Percentiles rank a stretch among this genome's conserved stretches.
Evolutionary conservation across 92 coral and sea anemone genomes (phyloP).

Genomic region (Meandrina meandrites): DNA sequence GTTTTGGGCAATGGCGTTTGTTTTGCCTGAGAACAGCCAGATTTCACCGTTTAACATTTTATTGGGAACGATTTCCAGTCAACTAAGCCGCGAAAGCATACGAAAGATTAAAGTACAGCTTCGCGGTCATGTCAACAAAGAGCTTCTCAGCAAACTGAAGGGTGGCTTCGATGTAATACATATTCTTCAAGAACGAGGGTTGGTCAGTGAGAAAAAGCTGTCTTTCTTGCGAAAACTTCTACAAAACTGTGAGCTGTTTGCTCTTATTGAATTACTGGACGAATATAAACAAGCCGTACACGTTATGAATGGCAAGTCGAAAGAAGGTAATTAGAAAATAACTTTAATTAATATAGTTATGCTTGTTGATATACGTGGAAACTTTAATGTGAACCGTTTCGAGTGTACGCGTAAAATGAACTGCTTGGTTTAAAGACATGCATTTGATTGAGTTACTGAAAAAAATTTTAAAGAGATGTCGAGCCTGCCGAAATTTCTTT

Average conservation of each 20-base stretch:
- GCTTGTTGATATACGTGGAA: neutral
- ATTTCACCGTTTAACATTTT: constrained; percentile 71
- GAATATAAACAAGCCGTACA: constrained; percentile 62
- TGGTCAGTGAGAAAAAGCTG: constrained; percentile 76
- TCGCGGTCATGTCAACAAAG: constrained; percentile 89
- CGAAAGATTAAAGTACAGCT: constrained; percentile 74
- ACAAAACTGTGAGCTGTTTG: constrained; percentile 58
- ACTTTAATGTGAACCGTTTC: neutral
- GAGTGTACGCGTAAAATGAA: neutral
- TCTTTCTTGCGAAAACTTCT: constrained; percentile 81
- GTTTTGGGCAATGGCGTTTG: constrained; percentile 40
- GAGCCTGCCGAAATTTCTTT: too few species aligned
- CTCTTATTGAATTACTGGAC: constrained; percentile 71
- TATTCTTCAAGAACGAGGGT: constrained; percentile 77
- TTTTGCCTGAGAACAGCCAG: neutral
- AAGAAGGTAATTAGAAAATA: constrained; percentile 20
- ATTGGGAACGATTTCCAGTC: constrained; percentile 77
- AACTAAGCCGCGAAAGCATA: constrained; percentile 62
- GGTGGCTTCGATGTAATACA: constrained; percentile 69
- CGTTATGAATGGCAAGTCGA: constrained; percentile 32
- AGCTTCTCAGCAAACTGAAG: constrained; percentile 61
- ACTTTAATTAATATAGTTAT: neutral
- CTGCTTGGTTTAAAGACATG: neutral
- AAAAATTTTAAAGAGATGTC: too few species aligned
- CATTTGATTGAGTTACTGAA: too few species aligned